phyloP scores from a whole-genome alignment of 1,140 invertebrate species.

The Ips typographus region DNA sequence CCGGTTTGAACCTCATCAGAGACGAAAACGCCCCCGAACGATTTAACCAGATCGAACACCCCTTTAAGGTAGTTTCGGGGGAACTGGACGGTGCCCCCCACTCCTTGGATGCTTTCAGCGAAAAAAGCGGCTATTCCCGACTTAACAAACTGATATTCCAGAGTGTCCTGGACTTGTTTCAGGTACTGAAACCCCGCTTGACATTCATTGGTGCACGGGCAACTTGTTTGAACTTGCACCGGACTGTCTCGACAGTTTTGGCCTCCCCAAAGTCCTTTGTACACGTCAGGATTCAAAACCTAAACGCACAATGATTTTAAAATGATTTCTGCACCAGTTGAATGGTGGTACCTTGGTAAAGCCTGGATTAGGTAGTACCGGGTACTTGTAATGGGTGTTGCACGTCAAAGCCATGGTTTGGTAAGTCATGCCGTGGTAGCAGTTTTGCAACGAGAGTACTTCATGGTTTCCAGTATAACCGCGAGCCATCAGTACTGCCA shows the following conservation, averaged over 20 bases:
- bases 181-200: constrained; percentile 77
- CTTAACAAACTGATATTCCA: constrained; percentile 65
- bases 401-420: constrained; percentile 82
- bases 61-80: constrained; percentile 85
- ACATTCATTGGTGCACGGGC: constrained; percentile 70
- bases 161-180: constrained; percentile 75
- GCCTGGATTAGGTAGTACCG: constrained; percentile 72
- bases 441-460: constrained; percentile 82
- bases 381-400: constrained; percentile 76
- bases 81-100: constrained; percentile 89
- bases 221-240: constrained; percentile 70
- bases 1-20: constrained; percentile 97
- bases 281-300: constrained; percentile 90
- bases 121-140: constrained; percentile 84
- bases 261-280: constrained; percentile 86
- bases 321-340: not conserved
- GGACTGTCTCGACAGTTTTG: constrained; percentile 83
- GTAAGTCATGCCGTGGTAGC: constrained; percentile 88
- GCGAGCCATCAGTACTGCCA: constrained; percentile 85
- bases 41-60: constrained; percentile 76
- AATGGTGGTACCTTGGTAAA: constrained; percentile 83
- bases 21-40: constrained; percentile 84
- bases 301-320: constrained; percentile 50
- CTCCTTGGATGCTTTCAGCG: constrained; percentile 93
- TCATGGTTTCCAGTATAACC: constrained; percentile 83